Evolutionary conservation across 2,888 invertebrate genomes (phyloP), one percentile per base, ranked within the genome.

Genomic region (Erannis defoliaria): DNA sequence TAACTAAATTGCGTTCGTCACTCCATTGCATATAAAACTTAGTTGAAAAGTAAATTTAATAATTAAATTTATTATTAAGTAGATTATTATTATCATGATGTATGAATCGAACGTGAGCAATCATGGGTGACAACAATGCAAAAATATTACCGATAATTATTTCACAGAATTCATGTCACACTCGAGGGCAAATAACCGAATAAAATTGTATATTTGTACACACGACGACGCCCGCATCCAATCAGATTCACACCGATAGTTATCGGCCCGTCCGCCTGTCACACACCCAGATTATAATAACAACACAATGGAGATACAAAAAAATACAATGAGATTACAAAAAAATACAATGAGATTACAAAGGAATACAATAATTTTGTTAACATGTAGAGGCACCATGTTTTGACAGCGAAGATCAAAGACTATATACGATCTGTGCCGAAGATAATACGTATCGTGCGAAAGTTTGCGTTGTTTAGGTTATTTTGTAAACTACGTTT

Each of bases 211-310:
- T 33, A 31, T 63, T 46, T 63, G 63, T 63, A 51, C 31, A 55
- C 62, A 37, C 71, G 79, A 37, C 71, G 79, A 77, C 79, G 76
- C 85, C 85, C 85, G 85, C 84, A 86, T 86, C 80, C 78, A 80
- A 82, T 80, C 77, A 66, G 64, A 76, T 76, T 73, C 73, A 75
- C 77, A 70, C 64, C 66, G 81, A 82, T 82, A 64, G 74, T 78
- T 78, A 84, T 82, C 84, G 68, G 72, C 73, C 75, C 67, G 68
- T 70, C 67, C 62, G 71, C 60, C 65, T 72, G 72, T 72, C 72
- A 66, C 64, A 65, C 66, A 70, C 71, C 71, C 71, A 70, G 74
- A 78, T 78, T 77, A 75, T 67, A 75, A 78, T 78, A 75, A 70
- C 69, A 75, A 75, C 72, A 82, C 83, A 82, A 82, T 82, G 66